Conservation (phyloP, 2,888 invertebrate species). For the Eilema caniola region DNA sequence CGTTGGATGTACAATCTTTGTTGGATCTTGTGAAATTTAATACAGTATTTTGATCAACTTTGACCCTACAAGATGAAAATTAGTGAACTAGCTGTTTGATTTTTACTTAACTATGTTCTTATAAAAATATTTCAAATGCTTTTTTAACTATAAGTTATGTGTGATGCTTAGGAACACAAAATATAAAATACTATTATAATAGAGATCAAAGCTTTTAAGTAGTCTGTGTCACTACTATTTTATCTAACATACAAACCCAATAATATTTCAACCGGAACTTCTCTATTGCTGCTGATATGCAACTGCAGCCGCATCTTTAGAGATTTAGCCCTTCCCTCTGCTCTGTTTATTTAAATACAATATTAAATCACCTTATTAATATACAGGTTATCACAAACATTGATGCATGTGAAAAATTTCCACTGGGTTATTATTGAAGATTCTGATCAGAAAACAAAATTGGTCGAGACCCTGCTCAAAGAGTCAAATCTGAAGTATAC, state of each 20-base stretch:
- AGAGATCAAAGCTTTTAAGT: background rate
- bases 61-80: background rate
- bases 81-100: background rate
- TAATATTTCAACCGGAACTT: background rate
- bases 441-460: constrained; percentile 88
- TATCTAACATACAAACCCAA: background rate
- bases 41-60: background rate
- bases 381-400: constrained; percentile 93
- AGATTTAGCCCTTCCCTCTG: background rate
- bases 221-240: background rate
- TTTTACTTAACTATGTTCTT: background rate
- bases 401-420: constrained; percentile 94
- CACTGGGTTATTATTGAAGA: constrained; percentile 98
- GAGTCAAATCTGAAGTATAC: constrained; percentile 90
- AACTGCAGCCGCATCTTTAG: background rate
- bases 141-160: background rate
- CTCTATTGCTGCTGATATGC: background rate
- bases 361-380: constrained; percentile 23
- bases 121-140: background rate
- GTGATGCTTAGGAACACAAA: background rate
- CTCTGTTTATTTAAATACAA: background rate
- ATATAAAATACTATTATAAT: background rate
- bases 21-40: background rate
- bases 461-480: constrained; percentile 91
- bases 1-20: background rate